Base-by-base conservation (phyloP, 1,140 invertebrate genomes). In the Proales similis region DNA sequence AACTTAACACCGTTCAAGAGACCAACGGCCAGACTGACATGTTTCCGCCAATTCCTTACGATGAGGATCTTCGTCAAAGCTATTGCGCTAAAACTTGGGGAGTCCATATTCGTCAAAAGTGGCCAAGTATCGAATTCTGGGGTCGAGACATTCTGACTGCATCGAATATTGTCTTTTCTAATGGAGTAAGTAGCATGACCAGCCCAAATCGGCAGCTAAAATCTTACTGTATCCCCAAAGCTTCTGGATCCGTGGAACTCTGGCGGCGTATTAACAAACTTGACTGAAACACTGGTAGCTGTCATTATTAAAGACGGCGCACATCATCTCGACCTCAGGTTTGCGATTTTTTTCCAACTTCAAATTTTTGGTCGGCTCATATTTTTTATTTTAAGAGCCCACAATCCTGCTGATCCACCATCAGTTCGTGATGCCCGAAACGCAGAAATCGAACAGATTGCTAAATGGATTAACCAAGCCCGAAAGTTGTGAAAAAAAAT, bases 1-100 rank as follows among this genome's bases (percentile, higher is more conserved):
- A 97, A 76, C 91, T 96, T 85, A 84, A 93, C 39, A 91, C 93
- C 85, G 89, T 89, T 0, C 84, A 88, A 75, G 95, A 91, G 73
- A 77, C 81, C 4, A 82, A 84, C 67, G 85, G 86, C 12, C 69
- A 78, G 7, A 78, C 82, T 29, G 87, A 88, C 67, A 90, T 96
- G 83, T 94, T 91, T 73, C 85, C 88, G 68, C 77, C 81, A 1
- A 65, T 68, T 0, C 49, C 77, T 0, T 94, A 89, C 88, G 80
- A 91, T 75, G 81, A 86, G 30, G 79, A 81, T 6, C 66, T 75
- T 19, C 85, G 78, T 66, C 73, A 81, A 0, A 77, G 83, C 2
- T 70, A 78, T 1, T 94, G 90, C 72, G 77, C 81, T 32, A 79
- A 83, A 65, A 79, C 80, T 63, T 93, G 79, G 66, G 81, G 80